Evolutionary conservation across 2,797 vertebrate genomes (phyloP).

Genomic region (Periparus ater): DNA sequence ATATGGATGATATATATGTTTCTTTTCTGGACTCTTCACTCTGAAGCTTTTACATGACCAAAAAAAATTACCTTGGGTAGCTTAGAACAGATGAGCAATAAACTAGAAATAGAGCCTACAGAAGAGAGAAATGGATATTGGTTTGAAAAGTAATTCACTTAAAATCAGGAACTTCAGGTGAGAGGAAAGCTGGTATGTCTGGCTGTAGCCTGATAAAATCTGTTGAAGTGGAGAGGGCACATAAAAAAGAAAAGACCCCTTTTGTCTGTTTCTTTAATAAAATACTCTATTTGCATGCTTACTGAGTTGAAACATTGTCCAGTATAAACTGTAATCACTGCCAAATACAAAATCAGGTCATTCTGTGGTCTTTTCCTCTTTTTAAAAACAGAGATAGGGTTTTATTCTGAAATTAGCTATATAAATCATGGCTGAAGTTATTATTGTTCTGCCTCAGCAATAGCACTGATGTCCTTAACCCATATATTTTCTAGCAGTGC

Average conservation of each 20-base stretch:
- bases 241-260: constrained; percentile 11
- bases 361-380: constrained; percentile 33
- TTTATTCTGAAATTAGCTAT: constrained; percentile 49
- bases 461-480: constrained; percentile 7
- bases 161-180: constrained; percentile 30
- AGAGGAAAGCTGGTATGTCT: background rate
- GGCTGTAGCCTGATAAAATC: constrained; percentile 42
- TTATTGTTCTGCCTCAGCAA: constrained; percentile 31
- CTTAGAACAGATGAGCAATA: constrained; percentile 42
- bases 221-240: background rate
- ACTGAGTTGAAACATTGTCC: constrained; percentile 52
- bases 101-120: constrained; percentile 3
- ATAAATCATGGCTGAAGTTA: constrained; percentile 52
- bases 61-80: background rate
- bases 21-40: background rate
- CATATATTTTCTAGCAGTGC: constrained; percentile 21
- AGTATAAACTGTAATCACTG: constrained; percentile 34
- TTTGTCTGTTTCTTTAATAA: constrained; percentile 41
- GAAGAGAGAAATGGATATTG: background rate
- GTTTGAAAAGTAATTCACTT: constrained; percentile 33
- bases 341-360: constrained; percentile 29
- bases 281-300: constrained; percentile 57
- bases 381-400: constrained; percentile 32
- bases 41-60: background rate
- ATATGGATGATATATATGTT: background rate